Evolutionary conservation across 1,140 invertebrate genomes (phyloP), one percentile per base, ranked within the genome.

Genomic region (Macrocentrus cingulum): DNA sequence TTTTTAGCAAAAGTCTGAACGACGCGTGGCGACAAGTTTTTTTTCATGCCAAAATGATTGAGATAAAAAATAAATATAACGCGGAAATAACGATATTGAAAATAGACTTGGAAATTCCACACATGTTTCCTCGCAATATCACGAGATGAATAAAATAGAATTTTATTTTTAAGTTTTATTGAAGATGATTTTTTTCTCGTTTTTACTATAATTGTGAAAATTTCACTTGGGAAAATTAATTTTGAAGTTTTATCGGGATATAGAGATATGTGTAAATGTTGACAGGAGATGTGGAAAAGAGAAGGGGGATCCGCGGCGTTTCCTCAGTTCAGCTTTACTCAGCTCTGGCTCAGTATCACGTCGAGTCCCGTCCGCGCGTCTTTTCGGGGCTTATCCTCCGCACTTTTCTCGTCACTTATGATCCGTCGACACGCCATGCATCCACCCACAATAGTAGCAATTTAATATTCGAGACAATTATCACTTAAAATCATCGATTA

Each of bases 321-420:
- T 48, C 48, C 41, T 48, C 22, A 20, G 41, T 34, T 54, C 48
- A 41, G 46, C 56, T 56, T 55, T 56, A 49, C 46, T 48, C 61
- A 45, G 37, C 56, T 45, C 36, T 49, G 52, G 60, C 65, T n/a
- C n/a, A 76, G 74, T 76, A 71, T 71, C 66, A 73, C 67, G 69
- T 66, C 63, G 69, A 75, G 64, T 66, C 64, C 61, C 70, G 70
- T 64, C 63, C 61, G 42, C 66, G 68, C 64, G 66, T 65, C 68
- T 71, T 69, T 68, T 67, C 65, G 58, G 65, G 64, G 59, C 54
- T 58, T 48, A 51, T 49, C 39, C 42, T 15, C 42, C 36, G 37
- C 11, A 7, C 41, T 4, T 13, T 57, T 57, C 29, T 41, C 39
- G 34, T 41, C 20, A n/a, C 23, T 13, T 18, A 44, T 41, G 1